Percentiles rank a stretch among this genome's conserved stretches.
phyloP scores from a whole-genome alignment of 1,140 invertebrate species.

The Ladona fulva region DNA sequence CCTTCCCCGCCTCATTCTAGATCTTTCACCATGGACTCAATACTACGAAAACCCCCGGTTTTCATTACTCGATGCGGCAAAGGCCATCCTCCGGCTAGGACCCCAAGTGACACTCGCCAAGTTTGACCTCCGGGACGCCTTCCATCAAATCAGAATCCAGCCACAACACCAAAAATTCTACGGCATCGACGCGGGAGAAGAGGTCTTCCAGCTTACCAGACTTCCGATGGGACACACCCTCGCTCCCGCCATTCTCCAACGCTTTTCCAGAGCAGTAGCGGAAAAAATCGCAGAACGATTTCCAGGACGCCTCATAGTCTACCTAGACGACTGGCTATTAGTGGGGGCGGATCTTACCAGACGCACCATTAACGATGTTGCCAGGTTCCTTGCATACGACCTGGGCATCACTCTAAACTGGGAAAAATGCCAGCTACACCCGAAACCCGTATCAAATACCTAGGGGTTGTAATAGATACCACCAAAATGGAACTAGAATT shows the following conservation, averaged over 20 bases:
- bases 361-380: too few species aligned
- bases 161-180: background rate
- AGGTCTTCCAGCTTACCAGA: background rate
- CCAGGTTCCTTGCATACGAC: background rate
- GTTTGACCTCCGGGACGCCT: background rate
- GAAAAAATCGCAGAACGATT: background rate
- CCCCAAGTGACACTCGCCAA: background rate
- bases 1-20: background rate
- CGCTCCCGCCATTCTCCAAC: background rate
- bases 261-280: background rate
- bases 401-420: background rate
- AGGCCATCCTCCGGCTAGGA: background rate
- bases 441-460: background rate
- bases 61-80: background rate
- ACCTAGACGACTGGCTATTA: background rate
- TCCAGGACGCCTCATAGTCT: background rate
- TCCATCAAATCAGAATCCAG: background rate
- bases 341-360: too few species aligned
- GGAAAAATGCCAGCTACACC: background rate
- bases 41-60: background rate
- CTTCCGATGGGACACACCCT: background rate
- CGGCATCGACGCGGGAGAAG: background rate
- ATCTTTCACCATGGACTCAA: background rate
- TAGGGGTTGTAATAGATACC: background rate
- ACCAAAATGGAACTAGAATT: background rate